A percentile compares a stretch with the other conserved stretches of the same genome.
Evolutionary conservation across 2,797 vertebrate species (phyloP).

Genomic region (Enoplosus armatus): DNA sequence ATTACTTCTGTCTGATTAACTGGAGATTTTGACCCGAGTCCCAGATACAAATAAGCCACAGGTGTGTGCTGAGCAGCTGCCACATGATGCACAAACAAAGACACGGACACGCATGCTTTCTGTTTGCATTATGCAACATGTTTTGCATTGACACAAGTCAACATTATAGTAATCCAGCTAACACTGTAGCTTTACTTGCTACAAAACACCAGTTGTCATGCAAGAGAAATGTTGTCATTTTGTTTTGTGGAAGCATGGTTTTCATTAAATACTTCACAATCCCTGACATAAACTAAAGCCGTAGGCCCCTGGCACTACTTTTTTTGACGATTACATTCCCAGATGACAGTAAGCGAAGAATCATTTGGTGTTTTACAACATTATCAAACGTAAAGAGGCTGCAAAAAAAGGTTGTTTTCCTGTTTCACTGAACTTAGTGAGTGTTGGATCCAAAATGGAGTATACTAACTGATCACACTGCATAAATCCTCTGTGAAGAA

Average conservation of each 20-base stretch:
- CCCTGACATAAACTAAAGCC: background rate
- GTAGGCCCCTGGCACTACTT: background rate
- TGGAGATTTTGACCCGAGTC: conserved; percentile 65
- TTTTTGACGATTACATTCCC: background rate
- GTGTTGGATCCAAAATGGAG: background rate
- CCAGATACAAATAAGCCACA: conserved; percentile 68
- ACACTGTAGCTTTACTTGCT: background rate
- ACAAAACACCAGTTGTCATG: background rate
- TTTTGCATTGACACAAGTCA: conserved; percentile 14
- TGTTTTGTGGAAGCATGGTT: background rate
- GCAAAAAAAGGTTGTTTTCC: background rate
- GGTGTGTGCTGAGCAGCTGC: conserved; percentile 52
- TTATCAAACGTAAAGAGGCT: background rate
- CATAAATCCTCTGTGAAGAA: conserved; percentile 33
- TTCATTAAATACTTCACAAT: conserved; percentile 2
- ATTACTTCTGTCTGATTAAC: conserved; percentile 81
- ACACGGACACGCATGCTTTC: background rate
- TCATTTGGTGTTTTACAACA: conserved; percentile 1
- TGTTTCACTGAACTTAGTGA: background rate
- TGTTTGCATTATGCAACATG: conserved; percentile 24
- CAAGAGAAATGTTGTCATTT: background rate
- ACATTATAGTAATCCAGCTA: conserved; percentile 10
- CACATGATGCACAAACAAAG: conserved; percentile 9
- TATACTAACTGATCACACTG: conserved; percentile 3
- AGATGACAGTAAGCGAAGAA: background rate